Base-by-base conservation (phyloP, 2,888 invertebrate genomes). In the Ichneumon xanthorius region DNA sequence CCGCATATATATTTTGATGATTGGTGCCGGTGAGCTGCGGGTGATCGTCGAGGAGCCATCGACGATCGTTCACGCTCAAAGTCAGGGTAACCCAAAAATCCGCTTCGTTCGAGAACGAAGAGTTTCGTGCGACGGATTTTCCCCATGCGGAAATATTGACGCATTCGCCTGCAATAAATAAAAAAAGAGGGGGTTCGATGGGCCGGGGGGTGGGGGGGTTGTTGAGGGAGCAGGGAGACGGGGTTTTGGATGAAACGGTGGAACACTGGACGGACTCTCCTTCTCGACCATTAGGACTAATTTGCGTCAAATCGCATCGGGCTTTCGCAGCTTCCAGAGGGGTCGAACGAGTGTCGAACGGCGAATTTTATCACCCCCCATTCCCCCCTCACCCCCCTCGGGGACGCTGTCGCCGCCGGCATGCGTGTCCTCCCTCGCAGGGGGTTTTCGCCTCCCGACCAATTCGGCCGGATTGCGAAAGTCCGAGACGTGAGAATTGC, bases 271-370 rank as follows among this genome's bases (percentile, higher is more conserved):
- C 37, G 67, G 26, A 50, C 65, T 63, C 33, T 67, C 82, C 81
- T 84, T 80, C 88, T 86, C 85, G 88, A 82, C 90, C 90, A 91
- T 92, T 92, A 92, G 88, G 89, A 90, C 91, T 92, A 92, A 92
- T 92, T 91, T 90, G 91, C 90, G 91, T 92, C 89, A 90, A 91
- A 91, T 91, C 89, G 89, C 88, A 88, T 90, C 87, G 88, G 81
- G 82, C 70, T 79, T 85, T 75, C 75, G 40, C 55, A 81, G 75
- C 82, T 65, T 82, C 67, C 55, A 80, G 80, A 55, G 85, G 80
- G 63, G 67, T 72, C 80, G 70, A 65, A 63, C 50, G 82, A 79
- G 73, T 79, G 78, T 33, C 72, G 63, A 73, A 67, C 85, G 19
- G 67, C 63, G 40, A 63, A 67, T 55, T 55, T 65, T 50, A 53